A percentile compares a stretch with the other conserved stretches of the same genome.
Evolutionary conservation across 2,113 vertebrate genomes (phyloP).

Genomic region (Poeciliopsis turrubarensis): DNA sequence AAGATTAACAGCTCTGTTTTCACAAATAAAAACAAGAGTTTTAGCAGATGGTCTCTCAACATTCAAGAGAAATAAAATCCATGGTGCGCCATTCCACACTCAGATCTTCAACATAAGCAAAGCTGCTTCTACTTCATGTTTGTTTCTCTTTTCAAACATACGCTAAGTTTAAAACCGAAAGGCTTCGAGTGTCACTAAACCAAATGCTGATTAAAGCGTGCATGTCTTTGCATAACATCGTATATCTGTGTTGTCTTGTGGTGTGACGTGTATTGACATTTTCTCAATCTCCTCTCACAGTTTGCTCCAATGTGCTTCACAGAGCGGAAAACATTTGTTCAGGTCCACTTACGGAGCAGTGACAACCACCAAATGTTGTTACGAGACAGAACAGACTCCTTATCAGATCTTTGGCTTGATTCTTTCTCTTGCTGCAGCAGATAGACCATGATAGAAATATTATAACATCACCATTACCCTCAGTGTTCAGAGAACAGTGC

Average conservation of each 20-base stretch:
- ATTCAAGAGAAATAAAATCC: neutral
- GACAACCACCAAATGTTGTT: conserved; percentile 52
- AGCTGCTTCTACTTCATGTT: neutral
- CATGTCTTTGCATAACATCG: conserved; percentile 8
- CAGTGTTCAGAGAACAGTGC: conserved; percentile 64
- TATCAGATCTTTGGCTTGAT: conserved; percentile 73
- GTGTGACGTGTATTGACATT: conserved; percentile 15
- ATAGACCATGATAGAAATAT: conserved; percentile 77
- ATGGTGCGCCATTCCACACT: no score
- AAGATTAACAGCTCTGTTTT: neutral
- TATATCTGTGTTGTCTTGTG: conserved; percentile 15
- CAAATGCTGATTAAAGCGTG: neutral
- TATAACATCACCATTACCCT: conserved; percentile 74
- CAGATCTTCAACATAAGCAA: no score
- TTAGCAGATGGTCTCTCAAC: neutral
- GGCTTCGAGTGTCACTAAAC: neutral
- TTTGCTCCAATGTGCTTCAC: conserved; percentile 26
- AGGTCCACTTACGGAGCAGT: conserved; percentile 43
- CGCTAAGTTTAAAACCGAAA: neutral
- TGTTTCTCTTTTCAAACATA: neutral
- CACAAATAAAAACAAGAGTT: neutral
- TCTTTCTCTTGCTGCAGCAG: conserved; percentile 59
- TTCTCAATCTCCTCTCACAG: conserved; percentile 16
- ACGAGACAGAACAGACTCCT: conserved; percentile 62
- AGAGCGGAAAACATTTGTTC: conserved; percentile 50